Conservation (phyloP, 2,113 vertebrate species). For the Terrapene triunguis region DNA sequence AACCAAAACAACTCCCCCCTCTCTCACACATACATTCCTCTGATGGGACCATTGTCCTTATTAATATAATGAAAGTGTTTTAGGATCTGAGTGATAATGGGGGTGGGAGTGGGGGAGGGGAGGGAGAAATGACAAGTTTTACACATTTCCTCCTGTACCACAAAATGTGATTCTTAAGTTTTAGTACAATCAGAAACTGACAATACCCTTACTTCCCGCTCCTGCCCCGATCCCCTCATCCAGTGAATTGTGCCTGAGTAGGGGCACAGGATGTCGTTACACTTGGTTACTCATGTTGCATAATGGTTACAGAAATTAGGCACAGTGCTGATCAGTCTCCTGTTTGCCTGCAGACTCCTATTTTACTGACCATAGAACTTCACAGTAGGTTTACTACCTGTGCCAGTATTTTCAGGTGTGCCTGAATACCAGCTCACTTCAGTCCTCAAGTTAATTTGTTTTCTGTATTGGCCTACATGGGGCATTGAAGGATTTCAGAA, state of each 20-base stretch:
- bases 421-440: not conserved
- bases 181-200: not conserved
- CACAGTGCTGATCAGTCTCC: not conserved
- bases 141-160: fast-evolving
- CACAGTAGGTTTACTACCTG: conserved; percentile 19
- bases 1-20: not conserved
- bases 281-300: not conserved
- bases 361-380: conserved; percentile 14
- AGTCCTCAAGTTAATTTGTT: not conserved
- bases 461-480: not conserved
- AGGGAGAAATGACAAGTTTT: not conserved
- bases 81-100: not conserved
- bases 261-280: not conserved
- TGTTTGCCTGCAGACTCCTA: not conserved
- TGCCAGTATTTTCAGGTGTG: conserved; percentile 36
- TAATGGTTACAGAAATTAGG: conserved; percentile 26
- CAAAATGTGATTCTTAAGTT: not conserved
- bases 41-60: not conserved
- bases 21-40: not conserved
- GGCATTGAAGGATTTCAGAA: conserved; percentile 15
- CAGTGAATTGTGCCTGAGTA: not conserved
- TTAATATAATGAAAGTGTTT: not conserved
- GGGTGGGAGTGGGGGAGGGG: fast-evolving
- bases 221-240: fast-evolving
- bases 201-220: not conserved